phyloP scores from a whole-genome alignment of 2,888 invertebrate genomes.

The Acrobasis consociella region DNA sequence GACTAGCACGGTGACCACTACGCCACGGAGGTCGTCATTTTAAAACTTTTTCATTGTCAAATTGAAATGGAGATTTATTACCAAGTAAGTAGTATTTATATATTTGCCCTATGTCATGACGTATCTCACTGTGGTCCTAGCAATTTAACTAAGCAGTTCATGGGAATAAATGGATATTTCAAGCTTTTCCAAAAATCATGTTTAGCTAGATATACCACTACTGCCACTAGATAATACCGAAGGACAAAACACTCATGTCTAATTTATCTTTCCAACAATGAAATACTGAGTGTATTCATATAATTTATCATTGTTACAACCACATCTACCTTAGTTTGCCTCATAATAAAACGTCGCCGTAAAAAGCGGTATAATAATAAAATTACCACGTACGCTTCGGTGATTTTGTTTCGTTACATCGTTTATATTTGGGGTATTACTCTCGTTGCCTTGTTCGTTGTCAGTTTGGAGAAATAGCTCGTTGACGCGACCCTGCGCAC shows the following conservation, averaged over 20 bases:
- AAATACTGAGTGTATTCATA: neutral
- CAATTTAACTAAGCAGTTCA: too few species aligned
- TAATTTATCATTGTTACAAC: neutral
- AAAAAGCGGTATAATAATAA: constrained; percentile 2
- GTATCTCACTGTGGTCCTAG: too few species aligned
- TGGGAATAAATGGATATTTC: too few species aligned
- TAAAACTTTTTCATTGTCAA: too few species aligned
- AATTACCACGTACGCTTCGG: neutral
- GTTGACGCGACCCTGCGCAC: constrained; percentile 44
- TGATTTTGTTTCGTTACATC: constrained; percentile 1
- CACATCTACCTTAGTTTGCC: neutral
- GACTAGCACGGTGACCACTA: too few species aligned
- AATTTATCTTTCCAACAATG: neutral
- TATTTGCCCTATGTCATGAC: too few species aligned
- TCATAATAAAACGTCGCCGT: neutral
- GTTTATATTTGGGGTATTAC: constrained; percentile 1
- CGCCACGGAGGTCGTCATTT: too few species aligned
- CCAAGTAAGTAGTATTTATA: too few species aligned
- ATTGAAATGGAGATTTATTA: too few species aligned
- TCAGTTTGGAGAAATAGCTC: constrained; percentile 44
- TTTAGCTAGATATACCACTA: neutral
- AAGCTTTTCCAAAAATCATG: too few species aligned
- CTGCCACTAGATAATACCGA: neutral
- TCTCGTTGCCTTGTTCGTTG: constrained; percentile 27
- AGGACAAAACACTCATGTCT: neutral